phyloP scores from a whole-genome alignment of 2,888 invertebrate genomes.

The Synergus laeviventris region DNA sequence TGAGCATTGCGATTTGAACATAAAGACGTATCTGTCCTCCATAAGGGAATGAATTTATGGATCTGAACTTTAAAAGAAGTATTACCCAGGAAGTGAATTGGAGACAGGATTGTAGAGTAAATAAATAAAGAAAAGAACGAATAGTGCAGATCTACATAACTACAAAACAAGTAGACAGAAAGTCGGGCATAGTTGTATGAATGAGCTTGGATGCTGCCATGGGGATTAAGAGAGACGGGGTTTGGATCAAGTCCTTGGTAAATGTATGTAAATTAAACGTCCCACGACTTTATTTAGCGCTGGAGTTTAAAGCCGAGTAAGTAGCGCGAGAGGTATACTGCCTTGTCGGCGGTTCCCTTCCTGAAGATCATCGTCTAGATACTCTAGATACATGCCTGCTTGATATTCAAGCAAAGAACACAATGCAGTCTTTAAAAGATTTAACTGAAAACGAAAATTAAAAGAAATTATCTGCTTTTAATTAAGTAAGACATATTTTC shows the following conservation, averaged over 20 bases:
- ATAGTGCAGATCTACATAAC: not conserved
- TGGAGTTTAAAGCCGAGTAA: conserved; percentile 57
- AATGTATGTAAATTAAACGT: conserved; percentile 67
- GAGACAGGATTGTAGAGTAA: not conserved
- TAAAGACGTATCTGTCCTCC: too few relatives aligned
- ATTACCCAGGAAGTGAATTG: not conserved
- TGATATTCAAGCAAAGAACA: not conserved
- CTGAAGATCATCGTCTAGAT: conserved; percentile 24
- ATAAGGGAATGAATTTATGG: too few relatives aligned
- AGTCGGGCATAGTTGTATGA: conserved; percentile 18
- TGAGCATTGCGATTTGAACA: too few relatives aligned
- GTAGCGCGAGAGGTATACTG: conserved; percentile 13
- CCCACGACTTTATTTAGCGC: conserved; percentile 65
- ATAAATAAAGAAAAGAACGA: not conserved
- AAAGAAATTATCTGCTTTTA: not conserved
- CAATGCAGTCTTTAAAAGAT: not conserved
- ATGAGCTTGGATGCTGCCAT: conserved; percentile 9
- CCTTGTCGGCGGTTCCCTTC: conserved; percentile 10
- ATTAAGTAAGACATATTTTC: not conserved
- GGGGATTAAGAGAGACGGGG: conserved; percentile 11
- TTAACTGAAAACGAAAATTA: not conserved
- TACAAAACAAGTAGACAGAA: conserved; percentile 4
- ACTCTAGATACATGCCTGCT: not conserved
- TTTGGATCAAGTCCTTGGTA: conserved; percentile 46
- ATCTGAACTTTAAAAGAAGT: not conserved